Base-by-base conservation (phyloP, 2,888 invertebrate species). In the Limnephilus marmoratus region DNA sequence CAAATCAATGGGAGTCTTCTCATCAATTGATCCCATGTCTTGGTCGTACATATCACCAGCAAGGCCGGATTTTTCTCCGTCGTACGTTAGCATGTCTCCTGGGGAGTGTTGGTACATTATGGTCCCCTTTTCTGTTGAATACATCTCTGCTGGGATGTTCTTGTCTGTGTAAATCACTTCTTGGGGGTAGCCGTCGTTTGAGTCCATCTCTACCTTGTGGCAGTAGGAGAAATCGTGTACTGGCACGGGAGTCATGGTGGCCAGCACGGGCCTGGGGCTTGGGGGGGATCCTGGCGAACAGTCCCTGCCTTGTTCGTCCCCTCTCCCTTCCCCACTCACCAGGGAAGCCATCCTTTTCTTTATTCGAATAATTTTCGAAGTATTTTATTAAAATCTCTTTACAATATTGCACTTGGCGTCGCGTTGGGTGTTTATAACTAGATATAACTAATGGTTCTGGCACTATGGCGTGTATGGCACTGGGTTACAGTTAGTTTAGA, bases 181-280 rank as follows among this genome's bases (percentile, higher is more conserved):
- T 94, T 97, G 97, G 41, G 96, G 96, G 94, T 97, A 96, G 93
- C 96, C 97, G 92, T 96, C 96, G 94, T 96, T 96, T 92, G 96
- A 96, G 94, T 97, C 97, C 96, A 97, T 97, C 94, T 97, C 97
- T 92, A 97, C 97, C 94, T 97, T 96, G 94, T 96, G 96, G 91
- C 96, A 96, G 94, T 96, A 96, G 94, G 96, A 95, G 91, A 97
- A 96, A 94, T 98, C 98, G 94, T 98, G 96, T 81, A 98, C 98
- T 94, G 98, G 98, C 94, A 98, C 98, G 92, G 98, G 98, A 93
- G 98, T 98, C 98, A 98, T 98, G 94, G 98, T 98, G 94, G 98
- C 98, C 94, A 98, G 96, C 95, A 98, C 97, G 93, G 97, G 97
- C 94, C 97, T 97, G 94, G 97, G 97, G 95, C 97, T 95, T 90